These are phyloP conservation scores for Pachyseris speciosa DNA, from an alignment of 64 coral and sea anemone genomes.

Conservation along the genomic window DNA sequence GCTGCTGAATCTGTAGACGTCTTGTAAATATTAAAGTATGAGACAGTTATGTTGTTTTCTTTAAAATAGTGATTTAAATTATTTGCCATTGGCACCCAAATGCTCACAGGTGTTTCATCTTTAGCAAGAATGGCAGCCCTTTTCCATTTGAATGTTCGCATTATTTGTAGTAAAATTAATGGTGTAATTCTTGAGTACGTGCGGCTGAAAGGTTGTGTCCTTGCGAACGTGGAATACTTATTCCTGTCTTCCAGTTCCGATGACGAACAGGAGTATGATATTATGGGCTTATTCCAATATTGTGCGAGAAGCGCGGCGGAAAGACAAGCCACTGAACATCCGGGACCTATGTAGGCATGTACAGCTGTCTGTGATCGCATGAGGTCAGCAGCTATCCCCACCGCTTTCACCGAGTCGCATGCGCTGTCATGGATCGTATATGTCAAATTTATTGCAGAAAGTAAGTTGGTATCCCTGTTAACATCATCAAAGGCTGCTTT, in stretches of 20 bases:
- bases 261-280: slow-evolving; percentile 85
- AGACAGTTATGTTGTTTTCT: slow-evolving; percentile 20
- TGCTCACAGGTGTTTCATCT: slow-evolving; percentile 5
- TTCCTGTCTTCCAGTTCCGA: slow-evolving; percentile 41
- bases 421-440: not conserved
- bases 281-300: slow-evolving; percentile 80
- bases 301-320: slow-evolving; percentile 53
- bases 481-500: slow-evolving; percentile 21
- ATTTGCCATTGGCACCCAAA: slow-evolving; percentile 77
- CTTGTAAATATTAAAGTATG: slow-evolving; percentile 27
- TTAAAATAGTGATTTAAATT: slow-evolving; percentile 31
- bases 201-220: slow-evolving; percentile 84
- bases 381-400: slow-evolving; percentile 66
- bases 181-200: slow-evolving; percentile 74
- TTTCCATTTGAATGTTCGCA: slow-evolving; percentile 66
- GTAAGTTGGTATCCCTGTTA: not conserved
- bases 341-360: slow-evolving; percentile 75
- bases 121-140: slow-evolving; percentile 78
- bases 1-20: not conserved
- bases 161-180: slow-evolving; percentile 35
- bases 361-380: slow-evolving; percentile 1
- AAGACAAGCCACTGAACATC: slow-evolving; percentile 75
- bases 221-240: slow-evolving; percentile 72
- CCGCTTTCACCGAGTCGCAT: slow-evolving; percentile 49
- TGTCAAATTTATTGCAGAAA: slow-evolving; percentile 9